Base-by-base conservation (phyloP, 2,113 vertebrate genomes). In the Nettapus auritus region DNA sequence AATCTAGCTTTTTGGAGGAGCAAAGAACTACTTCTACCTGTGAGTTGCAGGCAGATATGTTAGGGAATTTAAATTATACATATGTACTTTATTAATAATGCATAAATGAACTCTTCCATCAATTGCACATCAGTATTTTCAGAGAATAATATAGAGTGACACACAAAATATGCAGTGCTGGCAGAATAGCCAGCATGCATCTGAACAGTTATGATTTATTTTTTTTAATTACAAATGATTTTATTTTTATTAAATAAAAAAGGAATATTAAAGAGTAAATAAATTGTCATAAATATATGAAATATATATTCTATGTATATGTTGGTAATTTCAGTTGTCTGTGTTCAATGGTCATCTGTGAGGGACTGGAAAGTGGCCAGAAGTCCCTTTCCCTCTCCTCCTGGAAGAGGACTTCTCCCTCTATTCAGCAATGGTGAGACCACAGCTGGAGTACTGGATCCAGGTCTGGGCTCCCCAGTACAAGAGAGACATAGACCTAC, bases 11-110 rank as follows among this genome's bases (percentile, higher is more conserved):
- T 75, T 79, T 82, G 56, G 17, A 90, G n/a, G 5, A 87, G 23
- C 36, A 75, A 88, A 87, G 34, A 52, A 81, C 69, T 77, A 23
- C 46, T 48, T 48, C 34, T 86, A 22, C 44, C 44, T 71, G 44
- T 75, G 56, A 40, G 52, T 52, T 36, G 36, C n/a, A 56, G 69
- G n/a, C 16, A 67, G 38, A 53, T 42, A 36, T 29, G 59, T 18
- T 70, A 57, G 23, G 68, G 60, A 94, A 46, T 94, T 78, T 91
- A 93, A 94, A 84, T 93, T 91, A 82, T 86, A 86, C 52, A 75
- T 90, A 79, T 40, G 7, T 40, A n/a, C 44, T 91, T 9, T 55
- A 78, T 88, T 82, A 79, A 71, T 90, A 76, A 66, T 48, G 28
- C 20, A 57, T 76, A 90, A 64, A 23, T 67, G 26, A 91, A 74